A percentile compares a stretch with the other conserved stretches of the same genome.
These are phyloP conservation scores for Ganaspis sp. DNA, from an alignment of 1,140 invertebrate genomes.

Conservation along the genomic window DNA sequence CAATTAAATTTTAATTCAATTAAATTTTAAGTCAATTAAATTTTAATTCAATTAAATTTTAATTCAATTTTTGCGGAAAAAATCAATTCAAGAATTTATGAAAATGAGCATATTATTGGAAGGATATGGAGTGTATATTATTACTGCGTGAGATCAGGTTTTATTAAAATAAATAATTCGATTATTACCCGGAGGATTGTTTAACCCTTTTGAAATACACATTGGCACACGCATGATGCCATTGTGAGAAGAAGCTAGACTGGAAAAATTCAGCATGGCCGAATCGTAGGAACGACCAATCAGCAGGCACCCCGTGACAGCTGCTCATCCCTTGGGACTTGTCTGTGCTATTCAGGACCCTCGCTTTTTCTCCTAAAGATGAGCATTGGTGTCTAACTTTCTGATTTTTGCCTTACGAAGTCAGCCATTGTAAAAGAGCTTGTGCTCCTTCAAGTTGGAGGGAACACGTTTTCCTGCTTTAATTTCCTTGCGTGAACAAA, in stretches of 20 bases:
- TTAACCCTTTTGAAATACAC: constrained; percentile 48
- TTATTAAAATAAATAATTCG: constrained; percentile 30
- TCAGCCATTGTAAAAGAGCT: constrained; percentile 75
- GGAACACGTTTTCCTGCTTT: neutral
- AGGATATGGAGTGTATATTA: no score
- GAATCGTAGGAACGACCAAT: constrained; percentile 65
- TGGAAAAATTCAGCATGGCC: constrained; percentile 75
- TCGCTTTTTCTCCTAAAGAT: constrained; percentile 55
- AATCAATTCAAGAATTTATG: no score
- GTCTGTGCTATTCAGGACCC: constrained; percentile 47
- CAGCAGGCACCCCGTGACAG: constrained; percentile 65
- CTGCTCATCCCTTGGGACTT: constrained; percentile 70
- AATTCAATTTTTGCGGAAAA: no score
- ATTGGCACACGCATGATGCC: constrained; percentile 39
- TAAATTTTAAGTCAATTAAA: no score
- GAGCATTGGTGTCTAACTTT: constrained; percentile 71
- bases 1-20: no score
- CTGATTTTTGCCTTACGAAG: constrained; percentile 77
- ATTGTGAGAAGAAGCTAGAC: constrained; percentile 68
- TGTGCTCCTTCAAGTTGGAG: constrained; percentile 44
- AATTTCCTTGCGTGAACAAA: neutral
- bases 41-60: no score
- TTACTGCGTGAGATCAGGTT: neutral
- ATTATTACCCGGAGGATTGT: constrained; percentile 33
- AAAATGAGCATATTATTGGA: no score